Evolutionary conservation across 2,113 vertebrate species (phyloP).

Genomic region (Ciconia stormi): DNA sequence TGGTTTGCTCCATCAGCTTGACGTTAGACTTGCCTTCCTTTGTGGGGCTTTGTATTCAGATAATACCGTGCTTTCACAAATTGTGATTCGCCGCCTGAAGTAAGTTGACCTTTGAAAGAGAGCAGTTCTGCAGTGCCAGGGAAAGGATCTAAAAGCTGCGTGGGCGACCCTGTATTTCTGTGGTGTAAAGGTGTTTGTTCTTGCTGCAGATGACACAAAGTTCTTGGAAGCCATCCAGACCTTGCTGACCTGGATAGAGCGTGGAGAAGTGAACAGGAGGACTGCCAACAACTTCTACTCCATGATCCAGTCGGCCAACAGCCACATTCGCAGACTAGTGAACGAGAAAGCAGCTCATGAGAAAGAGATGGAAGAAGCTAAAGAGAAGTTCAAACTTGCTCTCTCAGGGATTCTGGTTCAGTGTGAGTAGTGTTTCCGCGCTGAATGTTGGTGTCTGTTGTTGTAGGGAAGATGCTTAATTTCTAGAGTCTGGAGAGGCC

Average conservation of each 20-base stretch:
- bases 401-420: slow-evolving; percentile 91
- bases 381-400: slow-evolving; percentile 93
- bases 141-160: neutral
- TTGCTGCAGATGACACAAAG: slow-evolving; percentile 85
- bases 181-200: neutral
- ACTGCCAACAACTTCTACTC: slow-evolving; percentile 98
- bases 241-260: slow-evolving; percentile 92
- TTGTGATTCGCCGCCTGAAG: neutral
- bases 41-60: neutral
- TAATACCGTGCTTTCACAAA: neutral
- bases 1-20: neutral
- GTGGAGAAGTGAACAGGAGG: slow-evolving; percentile 92
- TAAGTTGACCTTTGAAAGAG: neutral
- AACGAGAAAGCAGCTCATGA: slow-evolving; percentile 89
- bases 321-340: slow-evolving; percentile 89
- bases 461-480: neutral
- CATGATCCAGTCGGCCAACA: slow-evolving; percentile 97
- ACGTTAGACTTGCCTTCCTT: neutral
- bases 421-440: slow-evolving; percentile 75
- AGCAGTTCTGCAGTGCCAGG: neutral
- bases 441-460: neutral
- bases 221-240: slow-evolving; percentile 91
- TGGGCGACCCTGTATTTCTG: neutral
- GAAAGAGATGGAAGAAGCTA: slow-evolving; percentile 96
- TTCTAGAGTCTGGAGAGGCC: neutral